phyloP scores from a whole-genome alignment of 1,140 invertebrate genomes.

The Trigoniulus corallinus region DNA sequence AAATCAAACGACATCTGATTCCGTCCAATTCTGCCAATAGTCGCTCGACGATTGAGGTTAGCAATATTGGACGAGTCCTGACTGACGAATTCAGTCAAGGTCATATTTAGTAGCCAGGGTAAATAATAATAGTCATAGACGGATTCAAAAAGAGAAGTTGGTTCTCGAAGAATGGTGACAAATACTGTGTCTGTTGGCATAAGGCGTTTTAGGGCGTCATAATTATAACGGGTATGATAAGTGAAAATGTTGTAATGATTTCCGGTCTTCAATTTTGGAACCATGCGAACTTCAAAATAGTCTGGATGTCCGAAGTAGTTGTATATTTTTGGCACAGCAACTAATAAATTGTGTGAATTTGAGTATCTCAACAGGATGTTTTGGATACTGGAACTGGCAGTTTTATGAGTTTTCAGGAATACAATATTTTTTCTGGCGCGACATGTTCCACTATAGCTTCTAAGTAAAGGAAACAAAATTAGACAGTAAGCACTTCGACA shows the following conservation, averaged over 20 bases:
- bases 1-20: constrained; percentile 23
- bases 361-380: constrained; percentile 29
- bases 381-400: constrained; percentile 28
- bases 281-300: constrained; percentile 14
- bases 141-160: constrained; percentile 9
- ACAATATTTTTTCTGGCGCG: constrained; percentile 44
- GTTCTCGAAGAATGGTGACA: constrained; percentile 11
- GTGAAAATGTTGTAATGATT: constrained; percentile 13
- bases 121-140: constrained; percentile 8
- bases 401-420: constrained; percentile 30
- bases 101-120: no score
- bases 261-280: constrained; percentile 9
- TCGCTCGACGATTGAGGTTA: no score
- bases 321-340: constrained; percentile 22
- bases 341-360: constrained; percentile 20
- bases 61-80: no score
- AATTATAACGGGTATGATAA: constrained; percentile 10
- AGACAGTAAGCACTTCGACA: no score
- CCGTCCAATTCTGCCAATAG: constrained; percentile 10
- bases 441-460: constrained; percentile 33
- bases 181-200: constrained; percentile 6
- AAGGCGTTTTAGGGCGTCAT: constrained; percentile 3
- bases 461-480: no score
- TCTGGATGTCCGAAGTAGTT: constrained; percentile 23
- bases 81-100: no score